These are phyloP conservation scores for Lampropteryx suffumata DNA, from an alignment of 2,888 invertebrate genomes.

Conservation along the genomic window DNA sequence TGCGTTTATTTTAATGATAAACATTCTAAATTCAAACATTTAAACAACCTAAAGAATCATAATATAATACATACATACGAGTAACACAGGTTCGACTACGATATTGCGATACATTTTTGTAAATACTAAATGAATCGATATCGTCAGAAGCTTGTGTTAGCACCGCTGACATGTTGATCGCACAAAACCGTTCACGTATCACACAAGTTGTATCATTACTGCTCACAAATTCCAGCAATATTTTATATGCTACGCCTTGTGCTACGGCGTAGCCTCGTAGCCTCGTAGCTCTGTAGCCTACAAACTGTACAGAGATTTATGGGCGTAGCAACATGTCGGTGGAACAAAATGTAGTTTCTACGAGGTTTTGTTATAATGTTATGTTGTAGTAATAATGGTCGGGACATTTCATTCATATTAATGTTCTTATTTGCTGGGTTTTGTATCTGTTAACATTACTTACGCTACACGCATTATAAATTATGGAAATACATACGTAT, in stretches of 20 bases:
- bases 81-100: too few species aligned
- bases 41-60: too few species aligned
- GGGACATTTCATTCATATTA: constrained; percentile 2
- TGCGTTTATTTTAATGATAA: too few species aligned
- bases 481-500: too few species aligned
- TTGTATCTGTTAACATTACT: not conserved
- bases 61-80: too few species aligned
- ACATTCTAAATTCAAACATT: too few species aligned
- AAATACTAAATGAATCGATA: not conserved
- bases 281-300: constrained; percentile 23
- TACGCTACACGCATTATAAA: too few species aligned
- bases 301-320: constrained; percentile 26
- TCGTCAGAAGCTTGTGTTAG: not conserved
- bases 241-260: constrained; percentile 24
- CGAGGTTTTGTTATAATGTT: constrained; percentile 12
- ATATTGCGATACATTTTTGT: too few species aligned
- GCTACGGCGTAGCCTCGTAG: constrained; percentile 17
- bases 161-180: not conserved
- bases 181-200: constrained; percentile 16
- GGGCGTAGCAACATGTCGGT: constrained; percentile 20
- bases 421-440: not conserved
- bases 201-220: constrained; percentile 18
- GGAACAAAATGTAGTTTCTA: constrained; percentile 17
- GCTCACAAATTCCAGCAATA: constrained; percentile 22
- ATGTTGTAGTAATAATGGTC: not conserved